Conservation (phyloP, 2,797 vertebrate genomes). For the Paedocypris micromegethes region DNA sequence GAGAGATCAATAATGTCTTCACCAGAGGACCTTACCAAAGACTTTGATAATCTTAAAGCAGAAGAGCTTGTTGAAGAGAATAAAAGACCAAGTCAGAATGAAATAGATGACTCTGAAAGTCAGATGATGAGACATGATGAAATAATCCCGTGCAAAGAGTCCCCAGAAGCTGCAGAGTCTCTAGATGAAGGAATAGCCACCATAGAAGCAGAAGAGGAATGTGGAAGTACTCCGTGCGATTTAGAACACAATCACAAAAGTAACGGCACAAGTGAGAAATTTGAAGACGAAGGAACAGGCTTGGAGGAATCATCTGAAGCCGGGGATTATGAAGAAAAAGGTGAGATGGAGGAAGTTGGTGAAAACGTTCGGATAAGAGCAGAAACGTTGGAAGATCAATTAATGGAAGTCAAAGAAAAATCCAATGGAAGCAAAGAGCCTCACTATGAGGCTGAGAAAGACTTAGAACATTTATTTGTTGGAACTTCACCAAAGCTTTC, state of each 20-base stretch:
- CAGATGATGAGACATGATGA: slow-evolving; percentile 65
- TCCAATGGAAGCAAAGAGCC: slow-evolving; percentile 53
- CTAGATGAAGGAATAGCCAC: slow-evolving; percentile 93
- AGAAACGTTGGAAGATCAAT: slow-evolving; percentile 49
- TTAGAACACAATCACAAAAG: slow-evolving; percentile 74
- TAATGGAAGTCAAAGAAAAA: slow-evolving; percentile 58
- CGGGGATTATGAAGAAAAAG: slow-evolving; percentile 90
- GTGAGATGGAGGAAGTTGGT: slow-evolving; percentile 84
- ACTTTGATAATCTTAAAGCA: slow-evolving; percentile 87
- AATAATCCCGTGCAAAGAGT: slow-evolving; percentile 76
- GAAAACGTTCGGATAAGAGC: slow-evolving; percentile 61
- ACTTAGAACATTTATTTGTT: slow-evolving; percentile 55
- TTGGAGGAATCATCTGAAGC: slow-evolving; percentile 86
- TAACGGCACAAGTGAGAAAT: slow-evolving; percentile 78
- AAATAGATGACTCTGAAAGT: slow-evolving; percentile 63
- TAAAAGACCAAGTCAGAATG: slow-evolving; percentile 64
- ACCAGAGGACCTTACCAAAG: slow-evolving; percentile 94
- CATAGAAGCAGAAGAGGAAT: slow-evolving; percentile 84
- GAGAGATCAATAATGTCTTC: slow-evolving; percentile 90
- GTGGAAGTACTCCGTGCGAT: slow-evolving; percentile 83
- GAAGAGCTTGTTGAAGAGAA: slow-evolving; percentile 74
- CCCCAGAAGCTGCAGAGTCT: slow-evolving; percentile 76
- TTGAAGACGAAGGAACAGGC: slow-evolving; percentile 89
- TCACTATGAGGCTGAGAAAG: slow-evolving; percentile 50
- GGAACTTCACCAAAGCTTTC: slow-evolving; percentile 68